These are phyloP conservation scores for Campaea margaritaria DNA, from an alignment of 2,888 invertebrate species.

Conservation along the genomic window DNA sequence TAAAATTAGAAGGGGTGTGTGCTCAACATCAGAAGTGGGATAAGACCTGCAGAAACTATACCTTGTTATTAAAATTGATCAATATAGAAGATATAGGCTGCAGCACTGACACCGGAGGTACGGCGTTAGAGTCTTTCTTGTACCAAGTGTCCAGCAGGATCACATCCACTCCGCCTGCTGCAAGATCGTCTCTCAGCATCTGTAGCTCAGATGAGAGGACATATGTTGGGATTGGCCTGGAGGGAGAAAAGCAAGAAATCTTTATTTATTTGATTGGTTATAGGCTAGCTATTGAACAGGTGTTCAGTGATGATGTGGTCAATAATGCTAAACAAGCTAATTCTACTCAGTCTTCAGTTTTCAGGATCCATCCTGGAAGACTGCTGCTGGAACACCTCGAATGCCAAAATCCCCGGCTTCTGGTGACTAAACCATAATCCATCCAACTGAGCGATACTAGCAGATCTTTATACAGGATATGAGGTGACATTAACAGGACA, in stretches of 20 bases:
- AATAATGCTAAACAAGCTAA: too few relatives aligned
- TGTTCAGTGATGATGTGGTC: too few relatives aligned
- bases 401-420: too few relatives aligned
- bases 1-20: too few relatives aligned
- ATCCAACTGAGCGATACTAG: too few relatives aligned
- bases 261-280: neutral
- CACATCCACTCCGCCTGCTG: conserved; percentile 92
- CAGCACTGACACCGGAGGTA: conserved; percentile 96
- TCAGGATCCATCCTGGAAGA: too few relatives aligned
- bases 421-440: too few relatives aligned
- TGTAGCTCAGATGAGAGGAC: conserved; percentile 96
- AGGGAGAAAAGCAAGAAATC: conserved; percentile 24
- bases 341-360: too few relatives aligned
- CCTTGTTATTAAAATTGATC: conserved; percentile 99
- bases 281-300: neutral
- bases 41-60: conserved; percentile 56
- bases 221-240: conserved; percentile 96
- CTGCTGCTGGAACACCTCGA: too few relatives aligned
- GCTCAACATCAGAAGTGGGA: too few relatives aligned
- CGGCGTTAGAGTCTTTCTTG: conserved; percentile 97
- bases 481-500: too few relatives aligned
- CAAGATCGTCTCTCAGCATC: conserved; percentile 93
- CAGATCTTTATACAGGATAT: too few relatives aligned
- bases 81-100: conserved; percentile 99
- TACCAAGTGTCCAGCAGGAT: conserved; percentile 97